A percentile compares a stretch with the other conserved stretches of the same genome.
phyloP scores from a whole-genome alignment of 2,888 invertebrate genomes.

The Platycnemis pennipes region DNA sequence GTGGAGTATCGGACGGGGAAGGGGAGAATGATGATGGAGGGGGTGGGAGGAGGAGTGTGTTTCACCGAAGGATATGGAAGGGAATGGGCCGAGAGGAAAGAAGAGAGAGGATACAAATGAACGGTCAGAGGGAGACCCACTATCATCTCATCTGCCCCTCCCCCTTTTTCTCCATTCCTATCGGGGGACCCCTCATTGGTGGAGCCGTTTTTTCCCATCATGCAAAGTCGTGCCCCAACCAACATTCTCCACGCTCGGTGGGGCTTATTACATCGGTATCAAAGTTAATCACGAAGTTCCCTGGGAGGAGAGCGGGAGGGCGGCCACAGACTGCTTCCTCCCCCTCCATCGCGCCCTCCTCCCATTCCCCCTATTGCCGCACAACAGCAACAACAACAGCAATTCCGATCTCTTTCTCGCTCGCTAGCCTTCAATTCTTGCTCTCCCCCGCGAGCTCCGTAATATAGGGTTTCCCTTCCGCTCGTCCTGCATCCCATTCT shows the following conservation, averaged over 20 bases:
- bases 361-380: neutral
- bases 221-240: slow-evolving; percentile 68
- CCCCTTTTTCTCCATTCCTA: slow-evolving; percentile 37
- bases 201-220: slow-evolving; percentile 61
- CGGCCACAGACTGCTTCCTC: neutral
- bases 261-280: slow-evolving; percentile 66
- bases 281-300: slow-evolving; percentile 67
- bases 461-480: slow-evolving; percentile 24
- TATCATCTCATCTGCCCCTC: slow-evolving; percentile 46
- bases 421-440: slow-evolving; percentile 1
- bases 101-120: slow-evolving; percentile 56
- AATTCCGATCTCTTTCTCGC: neutral
- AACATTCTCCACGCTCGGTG: slow-evolving; percentile 65
- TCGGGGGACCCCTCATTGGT: neutral
- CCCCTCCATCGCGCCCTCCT: neutral
- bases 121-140: slow-evolving; percentile 53
- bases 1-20: slow-evolving; percentile 5
- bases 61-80: slow-evolving; percentile 34
- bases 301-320: neutral
- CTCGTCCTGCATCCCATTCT: neutral
- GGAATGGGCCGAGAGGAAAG: neutral
- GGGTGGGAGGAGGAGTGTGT: neutral
- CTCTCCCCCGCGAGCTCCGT: neutral
- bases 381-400: neutral
- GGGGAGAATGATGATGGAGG: neutral